These are phyloP conservation scores for Phrynocephalus guinanensis DNA, from an alignment of 2,797 vertebrate genomes.

Conservation along the genomic window DNA sequence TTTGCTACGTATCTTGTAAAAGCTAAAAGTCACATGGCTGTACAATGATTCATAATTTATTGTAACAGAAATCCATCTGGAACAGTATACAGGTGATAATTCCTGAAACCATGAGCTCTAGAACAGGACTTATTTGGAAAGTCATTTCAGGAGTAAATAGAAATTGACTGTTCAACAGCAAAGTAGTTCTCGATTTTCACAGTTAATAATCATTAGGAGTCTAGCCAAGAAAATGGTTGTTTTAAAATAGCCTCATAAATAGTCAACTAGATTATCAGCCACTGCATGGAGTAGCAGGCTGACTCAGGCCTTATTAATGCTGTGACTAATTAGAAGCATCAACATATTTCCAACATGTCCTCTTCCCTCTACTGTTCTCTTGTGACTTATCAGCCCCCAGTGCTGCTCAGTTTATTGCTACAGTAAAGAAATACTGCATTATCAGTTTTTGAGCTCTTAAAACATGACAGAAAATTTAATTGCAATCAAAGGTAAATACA, in stretches of 20 bases:
- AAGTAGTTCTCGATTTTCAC: neutral
- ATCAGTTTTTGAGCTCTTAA: neutral
- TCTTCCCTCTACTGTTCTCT: neutral
- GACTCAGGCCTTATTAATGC: constrained; percentile 5
- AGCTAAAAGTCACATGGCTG: neutral
- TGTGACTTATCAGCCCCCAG: neutral
- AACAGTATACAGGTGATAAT: neutral
- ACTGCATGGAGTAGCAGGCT: neutral
- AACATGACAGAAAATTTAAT: neutral
- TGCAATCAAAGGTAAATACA: neutral
- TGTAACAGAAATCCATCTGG: neutral
- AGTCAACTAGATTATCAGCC: neutral
- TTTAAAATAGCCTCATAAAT: neutral
- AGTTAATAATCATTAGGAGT: neutral
- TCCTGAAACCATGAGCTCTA: neutral
- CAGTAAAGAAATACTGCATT: neutral
- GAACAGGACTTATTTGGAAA: neutral
- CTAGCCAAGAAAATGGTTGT: neutral
- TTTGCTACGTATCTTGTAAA: neutral
- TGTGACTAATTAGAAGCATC: constrained; percentile 7
- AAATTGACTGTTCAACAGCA: neutral
- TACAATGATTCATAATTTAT: neutral
- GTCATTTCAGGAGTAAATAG: neutral
- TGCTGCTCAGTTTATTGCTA: neutral
- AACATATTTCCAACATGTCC: neutral